Percentiles rank a stretch among this genome's conserved stretches.
Conservation (phyloP, 1,140 invertebrate genomes). For the Hylaeus anthracinus region DNA sequence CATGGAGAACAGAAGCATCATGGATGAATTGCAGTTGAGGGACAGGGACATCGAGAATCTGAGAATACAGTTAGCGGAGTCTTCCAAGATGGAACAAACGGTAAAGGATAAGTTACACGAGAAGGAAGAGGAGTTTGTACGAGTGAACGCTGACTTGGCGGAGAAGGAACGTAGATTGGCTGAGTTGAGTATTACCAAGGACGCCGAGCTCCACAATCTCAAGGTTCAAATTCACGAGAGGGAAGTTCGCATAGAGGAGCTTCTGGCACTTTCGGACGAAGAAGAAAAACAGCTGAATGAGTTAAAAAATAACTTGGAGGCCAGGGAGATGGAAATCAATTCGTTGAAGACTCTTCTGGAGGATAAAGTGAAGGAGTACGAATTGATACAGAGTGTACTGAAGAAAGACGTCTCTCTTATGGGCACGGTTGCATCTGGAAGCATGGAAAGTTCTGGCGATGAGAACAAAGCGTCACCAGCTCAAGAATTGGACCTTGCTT, state of each 20-base stretch:
- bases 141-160: conserved; percentile 25
- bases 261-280: conserved; percentile 81
- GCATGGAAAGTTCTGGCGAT: not conserved
- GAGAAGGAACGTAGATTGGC: conserved; percentile 71
- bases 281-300: conserved; percentile 80
- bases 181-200: conserved; percentile 72
- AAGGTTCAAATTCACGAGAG: conserved; percentile 71
- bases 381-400: conserved; percentile 73
- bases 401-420: conserved; percentile 58
- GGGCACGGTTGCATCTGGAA: conserved; percentile 23
- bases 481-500: conserved; percentile 88
- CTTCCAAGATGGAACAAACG: conserved; percentile 16
- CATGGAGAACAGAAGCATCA: conserved; percentile 60
- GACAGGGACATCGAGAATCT: conserved; percentile 67
- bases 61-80: conserved; percentile 58
- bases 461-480: conserved; percentile 34
- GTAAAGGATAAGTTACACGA: conserved; percentile 41
- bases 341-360: conserved; percentile 85
- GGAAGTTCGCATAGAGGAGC: conserved; percentile 77
- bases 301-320: conserved; percentile 82
- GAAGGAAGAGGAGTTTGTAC: conserved; percentile 58
- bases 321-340: conserved; percentile 86
- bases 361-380: conserved; percentile 82
- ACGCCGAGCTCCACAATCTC: conserved; percentile 73
- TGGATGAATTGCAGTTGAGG: conserved; percentile 50